These are phyloP conservation scores for Gymnogyps californianus DNA, from an alignment of 2,113 vertebrate genomes.

Conservation along the genomic window DNA sequence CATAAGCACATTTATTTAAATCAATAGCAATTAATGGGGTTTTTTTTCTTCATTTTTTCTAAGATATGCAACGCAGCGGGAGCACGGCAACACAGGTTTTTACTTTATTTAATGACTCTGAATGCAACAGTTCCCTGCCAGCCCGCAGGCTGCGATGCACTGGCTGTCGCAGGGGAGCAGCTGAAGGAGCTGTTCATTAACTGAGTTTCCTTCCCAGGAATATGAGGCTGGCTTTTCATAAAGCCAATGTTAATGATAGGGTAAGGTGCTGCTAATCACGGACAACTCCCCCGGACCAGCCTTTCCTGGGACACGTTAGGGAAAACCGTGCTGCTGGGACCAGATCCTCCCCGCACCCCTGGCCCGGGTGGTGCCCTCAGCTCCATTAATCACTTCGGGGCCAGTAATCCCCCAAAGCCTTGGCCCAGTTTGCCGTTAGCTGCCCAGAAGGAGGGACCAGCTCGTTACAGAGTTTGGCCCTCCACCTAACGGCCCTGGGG, in stretches of 20 bases:
- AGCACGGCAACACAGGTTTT: neutral
- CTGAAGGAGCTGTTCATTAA: neutral
- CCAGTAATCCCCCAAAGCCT: neutral
- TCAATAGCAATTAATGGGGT: neutral
- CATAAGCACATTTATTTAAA: neutral
- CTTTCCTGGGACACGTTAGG: fast-evolving
- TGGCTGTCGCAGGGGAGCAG: neutral
- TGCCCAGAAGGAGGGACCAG: neutral
- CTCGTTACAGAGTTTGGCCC: fast-evolving
- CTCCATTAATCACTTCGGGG: neutral
- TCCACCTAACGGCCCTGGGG: too few relatives aligned
- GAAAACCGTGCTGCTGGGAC: fast-evolving
- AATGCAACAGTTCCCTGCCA: neutral
- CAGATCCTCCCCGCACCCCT: too few relatives aligned
- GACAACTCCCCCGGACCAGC: neutral
- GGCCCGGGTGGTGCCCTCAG: neutral
- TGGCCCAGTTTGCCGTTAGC: fast-evolving
- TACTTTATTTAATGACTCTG: neutral
- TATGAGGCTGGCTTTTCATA: neutral
- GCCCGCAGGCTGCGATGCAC: fast-evolving
- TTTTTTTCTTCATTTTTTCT: neutral
- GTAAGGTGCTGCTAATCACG: neutral
- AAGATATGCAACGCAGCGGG: neutral
- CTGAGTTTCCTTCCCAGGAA: neutral
- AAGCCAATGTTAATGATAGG: neutral